Evolutionary conservation across 2,797 vertebrate species (phyloP), one percentile per base, ranked within the genome.

Genomic region (Paratrypauchen microcephalus): DNA sequence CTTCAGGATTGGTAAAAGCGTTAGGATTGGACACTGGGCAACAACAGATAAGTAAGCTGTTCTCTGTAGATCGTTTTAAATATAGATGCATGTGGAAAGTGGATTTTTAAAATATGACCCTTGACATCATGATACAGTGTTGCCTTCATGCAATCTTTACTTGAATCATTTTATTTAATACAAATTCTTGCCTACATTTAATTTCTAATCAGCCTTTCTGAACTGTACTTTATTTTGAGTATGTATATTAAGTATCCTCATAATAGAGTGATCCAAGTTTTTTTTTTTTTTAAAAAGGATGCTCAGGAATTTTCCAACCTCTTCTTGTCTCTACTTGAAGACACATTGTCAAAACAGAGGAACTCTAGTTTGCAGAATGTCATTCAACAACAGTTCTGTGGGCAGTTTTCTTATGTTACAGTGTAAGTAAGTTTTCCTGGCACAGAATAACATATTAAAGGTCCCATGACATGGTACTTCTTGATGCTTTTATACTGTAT

Each of bases 221-320:
- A 50, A 3, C 21, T 54, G 8, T 23, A 54, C n/a, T 54, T 54
- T 11, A n/a, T 23, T 3, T 9, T 41, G 0, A 15, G 41, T 45
- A 16, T 45, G 4, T 52, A n/a, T 52, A 21, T 3, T 9, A n/a
- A 9, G 19, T 55, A 9, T 24, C 1, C 2, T 23, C 50, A 4
- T 2, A 54, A 54, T 9, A 54, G n/a, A n/a, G n/a, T 21, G n/a
- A 21, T 54, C 8, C 9, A 21, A 2, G 11, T 55, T 55, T 23
- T 55, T 55, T 66, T 39, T n/a, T 79, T 86, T 83, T 28, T 77
- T 36, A 9, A 9, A n/a, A 36, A 99, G 98, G 98, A 99, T 84
- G 98, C 98, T 36, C 98, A 99, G 86, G 98, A 99, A 87, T 99
- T 99, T 90, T 99, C 97, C 50, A 99, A 99, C 83, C 95, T 99